Evolutionary conservation across 2,797 vertebrate species (phyloP).

Genomic region (Myotis daubentonii): DNA sequence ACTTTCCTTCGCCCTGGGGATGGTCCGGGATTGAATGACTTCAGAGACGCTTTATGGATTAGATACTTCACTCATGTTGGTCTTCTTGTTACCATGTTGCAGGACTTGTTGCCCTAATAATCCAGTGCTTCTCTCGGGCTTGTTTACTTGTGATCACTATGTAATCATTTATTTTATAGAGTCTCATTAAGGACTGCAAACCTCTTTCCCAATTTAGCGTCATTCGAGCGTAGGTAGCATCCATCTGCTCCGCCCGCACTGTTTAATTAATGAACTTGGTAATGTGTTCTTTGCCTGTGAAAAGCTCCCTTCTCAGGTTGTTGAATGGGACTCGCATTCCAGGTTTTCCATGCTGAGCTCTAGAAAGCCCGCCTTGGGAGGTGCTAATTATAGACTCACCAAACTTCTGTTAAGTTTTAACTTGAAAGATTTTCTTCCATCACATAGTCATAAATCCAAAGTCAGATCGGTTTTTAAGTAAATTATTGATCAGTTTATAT

Average conservation of each 20-base stretch:
- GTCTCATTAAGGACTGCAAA: slow-evolving; percentile 89
- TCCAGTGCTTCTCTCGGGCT: slow-evolving; percentile 84
- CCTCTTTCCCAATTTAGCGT: slow-evolving; percentile 92
- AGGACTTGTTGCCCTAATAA: slow-evolving; percentile 88
- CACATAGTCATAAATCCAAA: slow-evolving; percentile 21
- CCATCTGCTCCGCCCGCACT: slow-evolving; percentile 96
- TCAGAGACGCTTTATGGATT: slow-evolving; percentile 33
- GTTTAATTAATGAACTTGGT: slow-evolving; percentile 99
- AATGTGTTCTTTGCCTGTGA: slow-evolving; percentile 87
- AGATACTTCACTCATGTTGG: slow-evolving; percentile 64
- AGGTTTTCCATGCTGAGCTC: slow-evolving; percentile 81
- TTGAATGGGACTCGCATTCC: slow-evolving; percentile 89
- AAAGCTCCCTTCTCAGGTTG: slow-evolving; percentile 92
- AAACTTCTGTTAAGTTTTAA: slow-evolving; percentile 70
- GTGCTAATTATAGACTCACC: slow-evolving; percentile 79
- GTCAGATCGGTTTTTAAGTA: slow-evolving; percentile 12
- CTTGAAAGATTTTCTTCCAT: slow-evolving; percentile 63
- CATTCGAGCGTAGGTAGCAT: slow-evolving; percentile 96
- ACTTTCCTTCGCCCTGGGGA: neutral
- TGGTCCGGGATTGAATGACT: neutral
- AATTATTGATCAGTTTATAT: slow-evolving; percentile 35
- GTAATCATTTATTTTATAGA: slow-evolving; percentile 89
- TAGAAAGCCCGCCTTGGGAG: slow-evolving; percentile 70
- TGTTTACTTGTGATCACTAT: slow-evolving; percentile 92
- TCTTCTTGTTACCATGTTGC: slow-evolving; percentile 81